Base-by-base conservation (phyloP, 2,113 vertebrate genomes). In the Synchiropus splendidus region DNA sequence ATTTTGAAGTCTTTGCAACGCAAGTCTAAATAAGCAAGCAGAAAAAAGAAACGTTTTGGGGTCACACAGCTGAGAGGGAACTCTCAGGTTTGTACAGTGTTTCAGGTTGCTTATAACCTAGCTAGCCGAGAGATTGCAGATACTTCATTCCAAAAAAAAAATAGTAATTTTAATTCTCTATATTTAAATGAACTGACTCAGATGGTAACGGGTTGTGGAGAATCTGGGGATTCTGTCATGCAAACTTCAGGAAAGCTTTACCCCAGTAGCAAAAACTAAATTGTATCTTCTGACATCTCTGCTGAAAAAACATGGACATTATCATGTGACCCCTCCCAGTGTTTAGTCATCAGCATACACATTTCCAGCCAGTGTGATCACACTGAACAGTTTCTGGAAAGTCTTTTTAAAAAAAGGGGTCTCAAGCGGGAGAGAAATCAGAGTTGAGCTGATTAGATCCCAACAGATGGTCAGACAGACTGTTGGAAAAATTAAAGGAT, bases 401-500 rank as follows among this genome's bases (percentile, higher is more conserved):
- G 42, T 31, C 30, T 36, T 16, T n/a, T 48, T 45, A 27, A 36
- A 57, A 44, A 12, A 71, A 62, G 45, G n/a, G 48, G 42, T 36
- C 35, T 34, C 3, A 16, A 18, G 17, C 4, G 0, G 36, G 13
- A 39, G 2, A 13, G 17, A 45, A 64, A 51, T 64, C 30, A 39
- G 33, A 59, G 36, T 14, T 18, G 39, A 2, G 8, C 40, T 50
- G 42, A 69, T 65, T 57, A 58, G 14, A 48, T 42, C 59, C 58
- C 36, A 65, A 59, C 79, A 81, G 77, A 81, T 81, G 79, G 76
- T 50, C 31, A 34, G 33, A 69, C 79, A 81, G 79, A 76, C 78
- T 81, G 76, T 18, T 13, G 8, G 31, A 65, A 66, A 56, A 67
- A 72, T 66, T 57, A 52, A 45, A 15, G 39, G 58, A 51, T 74